These are phyloP conservation scores for Rhodophaea formosa DNA, from an alignment of 2,888 invertebrate species.

Conservation along the genomic window DNA sequence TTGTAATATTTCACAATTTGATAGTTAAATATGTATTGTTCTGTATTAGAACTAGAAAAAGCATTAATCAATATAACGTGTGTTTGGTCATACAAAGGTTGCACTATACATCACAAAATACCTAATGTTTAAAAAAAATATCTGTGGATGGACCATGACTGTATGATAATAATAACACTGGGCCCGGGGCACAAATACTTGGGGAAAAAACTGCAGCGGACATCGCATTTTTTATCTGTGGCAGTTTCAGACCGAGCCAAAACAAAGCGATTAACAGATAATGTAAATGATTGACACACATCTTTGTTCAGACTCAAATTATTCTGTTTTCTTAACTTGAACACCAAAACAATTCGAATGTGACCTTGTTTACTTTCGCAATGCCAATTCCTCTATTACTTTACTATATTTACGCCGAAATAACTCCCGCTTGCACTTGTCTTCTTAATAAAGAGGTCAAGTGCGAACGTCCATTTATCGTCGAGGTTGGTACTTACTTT, in stretches of 20 bases:
- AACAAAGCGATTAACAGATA: background rate
- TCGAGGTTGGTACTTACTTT: constrained; percentile 1
- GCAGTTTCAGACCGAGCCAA: background rate
- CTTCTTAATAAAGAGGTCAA: constrained; percentile 62
- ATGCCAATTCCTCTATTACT: constrained; percentile 40
- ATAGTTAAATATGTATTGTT: too few relatives aligned
- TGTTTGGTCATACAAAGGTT: background rate
- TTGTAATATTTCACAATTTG: too few relatives aligned
- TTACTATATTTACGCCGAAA: constrained; percentile 30
- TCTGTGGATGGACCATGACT: background rate
- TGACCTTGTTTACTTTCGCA: constrained; percentile 36
- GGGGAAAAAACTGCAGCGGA: background rate
- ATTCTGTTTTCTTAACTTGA: background rate
- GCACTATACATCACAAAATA: background rate
- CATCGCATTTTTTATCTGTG: background rate
- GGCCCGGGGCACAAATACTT: background rate
- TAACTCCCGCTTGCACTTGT: constrained; percentile 16
- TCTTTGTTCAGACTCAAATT: background rate
- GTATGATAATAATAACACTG: background rate
- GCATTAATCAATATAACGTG: too few relatives aligned
- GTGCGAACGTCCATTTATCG: constrained; percentile 37
- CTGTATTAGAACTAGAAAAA: too few relatives aligned
- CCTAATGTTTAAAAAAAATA: background rate
- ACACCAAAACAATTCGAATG: constrained; percentile 5
- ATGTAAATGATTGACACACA: background rate